Evolutionary conservation across 2,888 invertebrate species (phyloP).

Genomic region (Cephus rjabovi): DNA sequence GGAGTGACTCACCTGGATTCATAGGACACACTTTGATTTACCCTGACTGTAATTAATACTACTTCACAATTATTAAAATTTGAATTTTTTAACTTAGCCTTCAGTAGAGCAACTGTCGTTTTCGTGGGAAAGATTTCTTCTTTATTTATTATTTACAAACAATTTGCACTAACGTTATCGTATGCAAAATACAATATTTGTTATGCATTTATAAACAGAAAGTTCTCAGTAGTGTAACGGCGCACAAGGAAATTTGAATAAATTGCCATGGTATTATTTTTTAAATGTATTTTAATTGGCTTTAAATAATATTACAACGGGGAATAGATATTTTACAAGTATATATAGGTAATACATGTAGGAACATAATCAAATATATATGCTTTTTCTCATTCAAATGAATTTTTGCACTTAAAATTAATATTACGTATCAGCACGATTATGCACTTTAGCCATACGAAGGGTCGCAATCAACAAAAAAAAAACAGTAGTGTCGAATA

Average conservation of each 20-base stretch:
- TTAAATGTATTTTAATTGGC: constrained; percentile 11
- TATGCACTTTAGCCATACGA: background rate
- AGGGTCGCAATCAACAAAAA: background rate
- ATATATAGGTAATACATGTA: constrained; percentile 11
- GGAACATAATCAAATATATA: constrained; percentile 14
- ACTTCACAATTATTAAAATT: too few relatives aligned
- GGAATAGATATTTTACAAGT: constrained; percentile 10
- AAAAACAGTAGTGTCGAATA: background rate
- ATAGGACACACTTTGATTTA: too few relatives aligned
- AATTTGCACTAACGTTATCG: too few relatives aligned
- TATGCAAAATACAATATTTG: background rate
- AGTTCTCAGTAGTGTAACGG: background rate
- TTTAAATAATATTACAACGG: constrained; percentile 20
- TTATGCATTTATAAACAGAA: background rate
- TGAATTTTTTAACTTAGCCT: too few relatives aligned
- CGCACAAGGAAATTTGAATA: background rate
- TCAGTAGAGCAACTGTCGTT: too few relatives aligned
- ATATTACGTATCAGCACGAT: constrained; percentile 5
- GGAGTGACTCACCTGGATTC: too few relatives aligned
- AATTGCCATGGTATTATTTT: background rate
- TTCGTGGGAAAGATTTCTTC: too few relatives aligned
- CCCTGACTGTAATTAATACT: too few relatives aligned
- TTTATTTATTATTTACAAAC: too few relatives aligned
- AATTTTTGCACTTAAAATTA: background rate
- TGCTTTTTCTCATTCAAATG: background rate